These are phyloP conservation scores for Isotomurus palustris DNA, from an alignment of 2,888 invertebrate genomes.

Conservation along the genomic window DNA sequence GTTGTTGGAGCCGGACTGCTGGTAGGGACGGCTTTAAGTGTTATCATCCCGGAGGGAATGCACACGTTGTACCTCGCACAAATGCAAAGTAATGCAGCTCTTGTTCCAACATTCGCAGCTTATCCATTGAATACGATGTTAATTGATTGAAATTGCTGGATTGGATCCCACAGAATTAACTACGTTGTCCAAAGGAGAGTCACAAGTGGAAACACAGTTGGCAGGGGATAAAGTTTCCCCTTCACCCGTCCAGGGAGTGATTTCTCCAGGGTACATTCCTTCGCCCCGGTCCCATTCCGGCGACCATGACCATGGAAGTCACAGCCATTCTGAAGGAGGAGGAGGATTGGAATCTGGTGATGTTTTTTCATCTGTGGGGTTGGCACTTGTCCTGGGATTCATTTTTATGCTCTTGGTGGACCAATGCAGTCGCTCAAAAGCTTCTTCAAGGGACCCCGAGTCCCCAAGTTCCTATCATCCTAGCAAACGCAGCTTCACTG, in stretches of 20 bases:
- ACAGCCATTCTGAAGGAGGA: slow-evolving; percentile 6
- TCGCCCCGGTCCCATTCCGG: not conserved
- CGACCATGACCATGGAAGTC: slow-evolving; percentile 17
- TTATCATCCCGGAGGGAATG: slow-evolving; percentile 99
- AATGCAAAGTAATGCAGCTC: slow-evolving; percentile 37
- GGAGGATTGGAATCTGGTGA: slow-evolving; percentile 57
- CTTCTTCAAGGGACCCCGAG: slow-evolving; percentile 49
- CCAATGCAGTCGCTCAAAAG: slow-evolving; percentile 63
- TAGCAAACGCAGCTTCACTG: slow-evolving; percentile 65
- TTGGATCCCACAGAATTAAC: no score
- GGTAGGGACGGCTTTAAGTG: slow-evolving; percentile 94
- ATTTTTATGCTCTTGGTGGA: slow-evolving; percentile 97
- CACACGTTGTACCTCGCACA: slow-evolving; percentile 61
- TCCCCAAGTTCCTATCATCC: slow-evolving; percentile 35
- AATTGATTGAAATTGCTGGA: no score
- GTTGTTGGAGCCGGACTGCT: slow-evolving; percentile 94
- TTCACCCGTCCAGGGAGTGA: not conserved
- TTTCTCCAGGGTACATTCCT: not conserved
- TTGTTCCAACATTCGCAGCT: not conserved
- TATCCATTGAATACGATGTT: not conserved
- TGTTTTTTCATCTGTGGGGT: slow-evolving; percentile 77
- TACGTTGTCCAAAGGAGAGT: no score
- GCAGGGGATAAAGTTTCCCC: not conserved
- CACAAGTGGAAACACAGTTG: no score
- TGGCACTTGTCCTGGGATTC: slow-evolving; percentile 90